Conservation (phyloP, 1,140 invertebrate genomes). For the Glossosoma conforme region DNA sequence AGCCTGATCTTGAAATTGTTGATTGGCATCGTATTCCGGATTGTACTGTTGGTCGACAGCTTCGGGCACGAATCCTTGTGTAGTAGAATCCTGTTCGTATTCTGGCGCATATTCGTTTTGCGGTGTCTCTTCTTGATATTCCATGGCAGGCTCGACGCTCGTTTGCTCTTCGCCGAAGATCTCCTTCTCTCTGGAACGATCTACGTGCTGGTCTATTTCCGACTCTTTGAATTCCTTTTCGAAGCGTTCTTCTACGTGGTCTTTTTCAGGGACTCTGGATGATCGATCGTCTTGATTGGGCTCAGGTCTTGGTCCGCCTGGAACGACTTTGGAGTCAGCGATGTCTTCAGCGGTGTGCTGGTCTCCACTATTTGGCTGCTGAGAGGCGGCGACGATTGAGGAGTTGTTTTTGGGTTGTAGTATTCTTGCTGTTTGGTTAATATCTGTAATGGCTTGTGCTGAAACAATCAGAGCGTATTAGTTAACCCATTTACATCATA, state of each 20-base stretch:
- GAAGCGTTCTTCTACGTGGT: conserved; percentile 3
- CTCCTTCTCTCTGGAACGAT: not conserved
- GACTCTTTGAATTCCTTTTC: conserved; percentile 20
- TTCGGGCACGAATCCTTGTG: not conserved
- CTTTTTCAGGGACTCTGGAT: not conserved
- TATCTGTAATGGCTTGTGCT: not conserved
- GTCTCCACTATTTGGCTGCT: conserved; percentile 23
- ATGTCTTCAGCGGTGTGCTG: conserved; percentile 19
- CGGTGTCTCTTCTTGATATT: conserved; percentile 1
- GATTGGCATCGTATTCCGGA: too few species aligned
- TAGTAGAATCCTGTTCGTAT: not conserved
- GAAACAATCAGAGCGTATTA: not conserved
- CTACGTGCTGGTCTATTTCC: too few species aligned
- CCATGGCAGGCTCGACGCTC: too few species aligned
- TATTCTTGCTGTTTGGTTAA: not conserved
- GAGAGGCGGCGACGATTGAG: not conserved
- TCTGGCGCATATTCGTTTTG: not conserved
- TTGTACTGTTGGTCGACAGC: not conserved
- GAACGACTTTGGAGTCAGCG: conserved; percentile 2
- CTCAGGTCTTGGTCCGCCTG: conserved; percentile 1
- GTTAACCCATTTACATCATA: not conserved
- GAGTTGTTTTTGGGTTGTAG: not conserved
- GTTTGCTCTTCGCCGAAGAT: not conserved
- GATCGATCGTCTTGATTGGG: conserved; percentile 8
- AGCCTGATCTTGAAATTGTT: too few species aligned